These are phyloP conservation scores for Saxidomus purpurata DNA, from an alignment of 1,140 invertebrate genomes.

Conservation along the genomic window DNA sequence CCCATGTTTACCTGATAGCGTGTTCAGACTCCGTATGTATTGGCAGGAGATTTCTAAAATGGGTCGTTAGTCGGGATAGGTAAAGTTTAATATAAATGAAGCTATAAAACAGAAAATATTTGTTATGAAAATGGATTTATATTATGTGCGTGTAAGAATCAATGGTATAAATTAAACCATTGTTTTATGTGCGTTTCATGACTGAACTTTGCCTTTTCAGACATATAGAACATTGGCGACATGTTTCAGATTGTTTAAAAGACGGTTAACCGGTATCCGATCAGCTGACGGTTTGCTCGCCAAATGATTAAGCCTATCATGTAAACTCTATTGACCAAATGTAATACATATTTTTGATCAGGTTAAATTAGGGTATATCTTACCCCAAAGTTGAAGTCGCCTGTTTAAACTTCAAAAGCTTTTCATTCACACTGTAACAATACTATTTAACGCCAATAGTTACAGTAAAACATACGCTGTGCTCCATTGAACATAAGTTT, in stretches of 20 bases:
- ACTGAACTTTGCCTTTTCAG: too few species aligned
- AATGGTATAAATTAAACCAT: too few species aligned
- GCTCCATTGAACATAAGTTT: not conserved
- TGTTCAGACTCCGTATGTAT: too few species aligned
- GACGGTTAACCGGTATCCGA: not conserved
- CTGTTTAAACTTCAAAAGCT: constrained; percentile 21
- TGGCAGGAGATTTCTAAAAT: too few species aligned
- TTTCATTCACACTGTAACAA: constrained; percentile 20
- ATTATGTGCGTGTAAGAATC: too few species aligned
- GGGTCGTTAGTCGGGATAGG: too few species aligned
- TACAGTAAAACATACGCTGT: constrained; percentile 13
- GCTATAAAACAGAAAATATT: too few species aligned
- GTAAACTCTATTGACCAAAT: not conserved
- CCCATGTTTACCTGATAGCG: not conserved
- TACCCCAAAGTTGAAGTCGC: not conserved
- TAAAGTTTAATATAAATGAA: too few species aligned
- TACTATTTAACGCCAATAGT: constrained; percentile 33
- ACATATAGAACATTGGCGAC: not conserved
- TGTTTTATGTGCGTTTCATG: too few species aligned
- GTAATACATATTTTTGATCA: constrained; percentile 16
- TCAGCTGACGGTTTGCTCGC: not conserved
- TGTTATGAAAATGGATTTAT: too few species aligned
- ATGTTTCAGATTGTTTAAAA: not conserved
- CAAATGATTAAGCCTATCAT: not conserved
- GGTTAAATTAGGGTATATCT: constrained; percentile 18